These are phyloP conservation scores for Ochotona curzoniae DNA, from an alignment of 2,113 vertebrate genomes.

Conservation along the genomic window DNA sequence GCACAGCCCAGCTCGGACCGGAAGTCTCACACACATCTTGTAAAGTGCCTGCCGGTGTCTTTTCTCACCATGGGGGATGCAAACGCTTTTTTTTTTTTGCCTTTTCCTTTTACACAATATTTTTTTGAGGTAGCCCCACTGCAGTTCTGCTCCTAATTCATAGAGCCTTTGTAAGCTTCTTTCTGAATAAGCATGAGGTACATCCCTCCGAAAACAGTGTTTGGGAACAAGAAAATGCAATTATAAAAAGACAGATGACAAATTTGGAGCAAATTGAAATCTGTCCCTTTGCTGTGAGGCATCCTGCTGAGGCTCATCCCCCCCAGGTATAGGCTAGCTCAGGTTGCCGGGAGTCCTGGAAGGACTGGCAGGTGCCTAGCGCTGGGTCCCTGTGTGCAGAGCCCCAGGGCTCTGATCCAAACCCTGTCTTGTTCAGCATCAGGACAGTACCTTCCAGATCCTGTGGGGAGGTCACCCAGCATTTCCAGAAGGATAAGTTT, in stretches of 20 bases:
- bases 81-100: slow-evolving; percentile 31
- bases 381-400: not conserved
- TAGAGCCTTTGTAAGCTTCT: slow-evolving; percentile 56
- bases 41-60: slow-evolving; percentile 24
- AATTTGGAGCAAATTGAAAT: not conserved
- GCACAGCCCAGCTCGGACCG: slow-evolving; percentile 25
- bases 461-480: not conserved
- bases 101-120: slow-evolving; percentile 15
- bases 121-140: slow-evolving; percentile 44
- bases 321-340: not conserved
- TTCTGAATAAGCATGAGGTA: slow-evolving; percentile 36
- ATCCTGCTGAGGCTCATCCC: not conserved
- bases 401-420: not conserved
- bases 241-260: not conserved
- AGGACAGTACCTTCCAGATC: slow-evolving; percentile 48
- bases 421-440: slow-evolving; percentile 25
- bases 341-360: rapidly evolving
- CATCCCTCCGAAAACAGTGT: not conserved
- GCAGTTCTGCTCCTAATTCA: slow-evolving; percentile 44
- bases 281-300: not conserved
- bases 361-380: not conserved
- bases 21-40: not conserved
- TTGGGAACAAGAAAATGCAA: not conserved
- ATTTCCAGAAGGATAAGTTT: slow-evolving; percentile 37
- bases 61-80: slow-evolving; percentile 1